Conservation (phyloP, 2,113 vertebrate genomes). For the Paramormyrops kingsleyae region DNA sequence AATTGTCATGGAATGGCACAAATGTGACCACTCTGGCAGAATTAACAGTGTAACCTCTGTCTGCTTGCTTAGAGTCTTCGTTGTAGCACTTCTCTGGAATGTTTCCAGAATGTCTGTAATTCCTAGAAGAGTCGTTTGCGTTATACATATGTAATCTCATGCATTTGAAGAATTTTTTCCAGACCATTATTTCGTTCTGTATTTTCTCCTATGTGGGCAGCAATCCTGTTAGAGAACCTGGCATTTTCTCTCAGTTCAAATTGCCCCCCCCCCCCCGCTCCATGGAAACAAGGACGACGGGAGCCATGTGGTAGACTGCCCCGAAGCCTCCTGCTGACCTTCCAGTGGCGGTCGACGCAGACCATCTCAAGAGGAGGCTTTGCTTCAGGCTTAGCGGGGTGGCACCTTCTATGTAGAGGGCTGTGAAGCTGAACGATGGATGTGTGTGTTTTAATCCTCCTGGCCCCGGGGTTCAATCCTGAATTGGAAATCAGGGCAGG, state of each 20-base stretch:
- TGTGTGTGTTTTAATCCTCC: not conserved
- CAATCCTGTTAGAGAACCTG: not conserved
- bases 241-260: not conserved
- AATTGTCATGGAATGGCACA: not conserved
- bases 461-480: not conserved
- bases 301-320: not conserved
- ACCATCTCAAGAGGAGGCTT: not conserved
- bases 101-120: not conserved
- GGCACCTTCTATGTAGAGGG: not conserved
- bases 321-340: not conserved
- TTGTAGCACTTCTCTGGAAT: not conserved
- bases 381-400: not conserved
- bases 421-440: not conserved
- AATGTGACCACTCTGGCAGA: not conserved
- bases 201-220: not conserved
- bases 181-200: not conserved
- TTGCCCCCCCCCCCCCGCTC: not conserved
- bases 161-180: not conserved
- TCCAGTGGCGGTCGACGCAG: not conserved
- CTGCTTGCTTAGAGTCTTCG: not conserved
- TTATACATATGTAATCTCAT: not conserved
- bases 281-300: not conserved
- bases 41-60: not conserved
- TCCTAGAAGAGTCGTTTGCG: not conserved
- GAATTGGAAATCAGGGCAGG: not conserved